phyloP scores from a whole-genome alignment of 2,113 vertebrate genomes.

The Phalacrocorax brasilianus region DNA sequence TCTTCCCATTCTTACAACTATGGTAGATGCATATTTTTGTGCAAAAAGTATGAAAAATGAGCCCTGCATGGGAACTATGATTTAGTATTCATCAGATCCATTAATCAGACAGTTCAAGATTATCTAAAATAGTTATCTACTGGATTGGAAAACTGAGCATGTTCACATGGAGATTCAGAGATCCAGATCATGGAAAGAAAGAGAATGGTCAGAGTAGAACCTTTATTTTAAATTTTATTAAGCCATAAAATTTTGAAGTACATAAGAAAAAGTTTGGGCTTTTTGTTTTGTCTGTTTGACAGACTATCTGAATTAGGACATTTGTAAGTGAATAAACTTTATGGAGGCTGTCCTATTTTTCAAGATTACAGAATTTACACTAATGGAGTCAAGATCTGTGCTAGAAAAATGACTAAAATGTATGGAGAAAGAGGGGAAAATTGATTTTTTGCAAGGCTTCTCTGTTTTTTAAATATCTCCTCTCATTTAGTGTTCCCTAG shows the following conservation, averaged over 20 bases:
- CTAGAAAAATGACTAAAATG: background rate
- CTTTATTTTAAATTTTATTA: background rate
- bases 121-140: background rate
- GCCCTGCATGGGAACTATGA: background rate
- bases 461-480: background rate
- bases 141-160: background rate
- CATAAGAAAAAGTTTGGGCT: rapidly evolving
- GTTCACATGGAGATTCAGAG: background rate
- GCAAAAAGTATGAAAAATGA: background rate
- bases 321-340: background rate
- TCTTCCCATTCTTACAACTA: background rate
- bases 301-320: background rate
- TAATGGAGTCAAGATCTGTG: background rate
- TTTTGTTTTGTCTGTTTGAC: background rate
- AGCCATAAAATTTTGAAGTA: background rate
- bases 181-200: background rate
- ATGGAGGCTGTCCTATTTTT: background rate
- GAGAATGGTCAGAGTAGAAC: background rate
- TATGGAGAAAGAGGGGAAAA: rapidly evolving
- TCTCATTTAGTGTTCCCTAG: background rate
- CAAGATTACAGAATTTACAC: background rate
- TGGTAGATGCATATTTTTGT: background rate
- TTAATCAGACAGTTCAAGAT: background rate
- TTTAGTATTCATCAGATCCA: background rate
- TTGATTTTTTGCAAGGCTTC: background rate